phyloP scores from a whole-genome alignment of 2,113 vertebrate genomes.

The Willisornis vidua region DNA sequence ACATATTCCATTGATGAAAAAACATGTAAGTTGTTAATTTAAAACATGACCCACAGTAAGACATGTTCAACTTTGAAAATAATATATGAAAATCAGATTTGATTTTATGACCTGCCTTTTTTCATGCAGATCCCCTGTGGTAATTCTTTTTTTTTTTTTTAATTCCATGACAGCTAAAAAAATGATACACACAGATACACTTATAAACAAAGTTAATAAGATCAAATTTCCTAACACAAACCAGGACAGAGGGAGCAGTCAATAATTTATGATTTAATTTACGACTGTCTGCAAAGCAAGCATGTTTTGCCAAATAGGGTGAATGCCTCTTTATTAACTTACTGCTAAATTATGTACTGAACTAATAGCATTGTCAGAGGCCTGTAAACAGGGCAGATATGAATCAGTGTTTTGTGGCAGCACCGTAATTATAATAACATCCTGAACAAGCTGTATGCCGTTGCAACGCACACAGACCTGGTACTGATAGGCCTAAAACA shows the following conservation, averaged over 20 bases:
- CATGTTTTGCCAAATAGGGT: slow-evolving; percentile 30
- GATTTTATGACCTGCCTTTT: not conserved
- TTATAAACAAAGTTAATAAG: slow-evolving; percentile 19
- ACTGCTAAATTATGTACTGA: slow-evolving; percentile 56
- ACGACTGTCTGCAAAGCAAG: slow-evolving; percentile 53
- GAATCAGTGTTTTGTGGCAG: slow-evolving; percentile 53
- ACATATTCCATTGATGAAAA: not conserved
- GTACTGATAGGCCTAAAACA: slow-evolving; percentile 26
- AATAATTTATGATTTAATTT: slow-evolving; percentile 56
- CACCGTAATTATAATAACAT: slow-evolving; percentile 43
- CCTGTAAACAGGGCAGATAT: slow-evolving; percentile 44
- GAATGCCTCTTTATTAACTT: slow-evolving; percentile 61
- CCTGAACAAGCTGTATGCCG: slow-evolving; percentile 14
- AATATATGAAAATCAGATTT: not conserved
- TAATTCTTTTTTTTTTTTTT: not conserved
- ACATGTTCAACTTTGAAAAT: not conserved
- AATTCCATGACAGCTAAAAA: not conserved
- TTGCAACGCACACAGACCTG: not conserved
- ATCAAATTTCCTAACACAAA: slow-evolving; percentile 44
- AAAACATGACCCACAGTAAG: not conserved
- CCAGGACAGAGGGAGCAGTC: slow-evolving; percentile 11
- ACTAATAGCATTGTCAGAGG: slow-evolving; percentile 51
- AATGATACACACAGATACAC: not conserved
- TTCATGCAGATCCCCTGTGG: not conserved
- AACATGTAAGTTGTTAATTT: not conserved